Evolutionary conservation across 1,140 invertebrate genomes (phyloP), one percentile per base, ranked within the genome.

Genomic region (Mya arenaria): DNA sequence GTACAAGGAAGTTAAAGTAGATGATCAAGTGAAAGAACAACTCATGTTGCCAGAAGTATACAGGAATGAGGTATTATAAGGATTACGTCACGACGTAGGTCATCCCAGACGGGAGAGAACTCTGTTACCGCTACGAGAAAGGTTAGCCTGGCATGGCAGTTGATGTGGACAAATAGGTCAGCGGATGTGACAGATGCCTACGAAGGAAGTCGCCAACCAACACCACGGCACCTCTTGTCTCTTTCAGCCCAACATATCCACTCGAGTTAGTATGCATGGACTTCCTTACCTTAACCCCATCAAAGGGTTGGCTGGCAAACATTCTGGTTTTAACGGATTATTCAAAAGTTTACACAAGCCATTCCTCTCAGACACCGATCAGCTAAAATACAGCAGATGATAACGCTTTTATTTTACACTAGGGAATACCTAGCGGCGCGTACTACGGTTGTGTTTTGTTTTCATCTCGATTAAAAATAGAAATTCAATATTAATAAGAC

Each of bases 241-340:
- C 66, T 25, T 68, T 66, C 8, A 2, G 28, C 41, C 30, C 41
- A 5, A 72, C 15, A 28, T 55, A 69, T 23, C 73, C 82, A 0
- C 19, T 78, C 15, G 82, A 83, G 68, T 28, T 77, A n/a, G 63
- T 83, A 13, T 36, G 3, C 25, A 82, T 34, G 25, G 63, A 65
- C 32, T 55, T 75, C 65, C n/a, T 69, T 25, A 60, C 17, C 55
- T 25, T 62, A n/a, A 55, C 58, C 19, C 4, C 41, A 13, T 48
- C 10, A 25, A 72, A 73, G 44, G 32, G 65, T 48, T 28, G 44
- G 2, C 19, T 71, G 5, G 4, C n/a, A 60, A 58, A 72, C 19
- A 48, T 84, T 19, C 44, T 84, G 8, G 74, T 84, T 17, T 79
- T 84, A 3, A 84, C 74, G 19, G 82, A 79, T 41, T 48, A 79